Evolutionary conservation across 1,140 invertebrate species (phyloP).

Genomic region (Druon quercuslanigerum): DNA sequence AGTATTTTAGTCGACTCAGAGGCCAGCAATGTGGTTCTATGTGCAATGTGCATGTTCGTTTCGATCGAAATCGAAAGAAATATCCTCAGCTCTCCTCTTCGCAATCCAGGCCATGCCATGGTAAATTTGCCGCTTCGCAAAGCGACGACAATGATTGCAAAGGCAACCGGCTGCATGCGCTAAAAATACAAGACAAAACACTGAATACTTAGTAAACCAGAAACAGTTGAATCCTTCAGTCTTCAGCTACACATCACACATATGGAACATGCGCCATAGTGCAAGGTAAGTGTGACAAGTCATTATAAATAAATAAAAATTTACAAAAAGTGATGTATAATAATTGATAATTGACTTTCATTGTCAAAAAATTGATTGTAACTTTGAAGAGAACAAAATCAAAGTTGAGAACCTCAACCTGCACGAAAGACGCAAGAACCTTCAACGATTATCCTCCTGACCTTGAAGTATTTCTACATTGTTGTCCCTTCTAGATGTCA

Average conservation of each 20-base stretch:
- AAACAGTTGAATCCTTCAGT: constrained; percentile 59
- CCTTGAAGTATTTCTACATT: constrained; percentile 22
- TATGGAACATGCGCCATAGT: constrained; percentile 5
- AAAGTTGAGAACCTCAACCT: constrained; percentile 19
- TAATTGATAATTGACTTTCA: neutral
- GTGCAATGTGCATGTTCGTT: constrained; percentile 50
- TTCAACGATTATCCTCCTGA: constrained; percentile 24
- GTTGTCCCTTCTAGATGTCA: constrained; percentile 21
- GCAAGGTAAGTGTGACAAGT: too few relatives aligned
- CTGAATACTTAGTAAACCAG: constrained; percentile 66
- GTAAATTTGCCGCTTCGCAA: constrained; percentile 67
- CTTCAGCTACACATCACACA: neutral
- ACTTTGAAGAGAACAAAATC: neutral
- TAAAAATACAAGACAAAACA: constrained; percentile 70
- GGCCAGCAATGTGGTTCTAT: constrained; percentile 69
- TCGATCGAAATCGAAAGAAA: constrained; percentile 70
- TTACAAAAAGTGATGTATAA: constrained; percentile 1
- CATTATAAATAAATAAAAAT: constrained; percentile 40
- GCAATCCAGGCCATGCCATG: constrained; percentile 39
- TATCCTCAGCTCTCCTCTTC: constrained; percentile 54
- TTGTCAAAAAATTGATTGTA: neutral
- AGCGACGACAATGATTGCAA: constrained; percentile 73
- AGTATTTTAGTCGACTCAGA: constrained; percentile 57
- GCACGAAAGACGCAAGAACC: neutral
- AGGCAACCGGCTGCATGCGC: constrained; percentile 72